A percentile compares a stretch with the other conserved stretches of the same genome.
Evolutionary conservation across 2,888 invertebrate genomes (phyloP).

Genomic region (Nesidiocoris tenuis): DNA sequence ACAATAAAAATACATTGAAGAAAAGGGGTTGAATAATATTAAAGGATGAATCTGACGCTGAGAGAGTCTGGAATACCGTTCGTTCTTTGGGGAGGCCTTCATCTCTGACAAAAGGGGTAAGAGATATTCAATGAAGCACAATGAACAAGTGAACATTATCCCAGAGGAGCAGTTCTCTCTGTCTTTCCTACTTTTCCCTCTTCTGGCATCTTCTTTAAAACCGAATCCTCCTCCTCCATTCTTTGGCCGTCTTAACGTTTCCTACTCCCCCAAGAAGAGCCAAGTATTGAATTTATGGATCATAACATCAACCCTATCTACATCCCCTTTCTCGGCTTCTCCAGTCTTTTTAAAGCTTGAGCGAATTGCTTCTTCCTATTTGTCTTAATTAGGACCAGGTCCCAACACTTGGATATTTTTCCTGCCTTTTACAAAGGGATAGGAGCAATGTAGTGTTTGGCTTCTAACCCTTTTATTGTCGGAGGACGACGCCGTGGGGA

Average conservation of each 20-base stretch:
- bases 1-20: conserved; percentile 33
- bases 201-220: conserved; percentile 17
- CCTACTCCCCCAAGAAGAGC: conserved; percentile 26
- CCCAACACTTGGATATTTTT: conserved; percentile 39
- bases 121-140: conserved; percentile 46
- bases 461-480: conserved; percentile 36
- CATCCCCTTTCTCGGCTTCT: conserved; percentile 3
- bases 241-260: conserved; percentile 19
- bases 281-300: conserved; percentile 45
- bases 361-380: conserved; percentile 44
- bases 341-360: conserved; percentile 11
- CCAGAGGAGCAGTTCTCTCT: conserved; percentile 40
- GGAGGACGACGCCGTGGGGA: conserved; percentile 34
- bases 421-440: neutral
- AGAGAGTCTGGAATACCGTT: neutral
- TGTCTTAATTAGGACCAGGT: conserved; percentile 47
- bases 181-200: conserved; percentile 26
- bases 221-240: conserved; percentile 9
- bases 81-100: neutral
- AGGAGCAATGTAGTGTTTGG: neutral
- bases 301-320: conserved; percentile 29
- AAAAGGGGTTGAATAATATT: conserved; percentile 32
- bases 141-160: conserved; percentile 48
- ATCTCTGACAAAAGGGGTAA: conserved; percentile 41
- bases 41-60: conserved; percentile 29